phyloP scores from a whole-genome alignment of 2,888 invertebrate genomes.

The Andrena trimmerana region DNA sequence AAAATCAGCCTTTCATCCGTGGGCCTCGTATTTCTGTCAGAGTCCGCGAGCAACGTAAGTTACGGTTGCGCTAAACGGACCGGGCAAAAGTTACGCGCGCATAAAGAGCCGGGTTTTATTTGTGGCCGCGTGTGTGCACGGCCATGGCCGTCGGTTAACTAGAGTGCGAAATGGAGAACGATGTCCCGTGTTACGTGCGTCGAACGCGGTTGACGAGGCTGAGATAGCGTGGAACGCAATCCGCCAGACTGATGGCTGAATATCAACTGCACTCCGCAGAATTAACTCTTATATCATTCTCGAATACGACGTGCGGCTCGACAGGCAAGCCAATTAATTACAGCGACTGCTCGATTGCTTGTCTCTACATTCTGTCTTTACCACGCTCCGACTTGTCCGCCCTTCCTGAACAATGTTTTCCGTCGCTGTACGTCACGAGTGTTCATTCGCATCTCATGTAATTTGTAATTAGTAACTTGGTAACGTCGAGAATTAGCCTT shows the following conservation, averaged over 20 bases:
- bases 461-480: too few species aligned
- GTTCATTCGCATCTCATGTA: not conserved
- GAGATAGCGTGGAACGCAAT: slow-evolving; percentile 40
- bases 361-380: slow-evolving; percentile 9
- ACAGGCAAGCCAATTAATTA: slow-evolving; percentile 76
- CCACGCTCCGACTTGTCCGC: not conserved
- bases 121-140: slow-evolving; percentile 1
- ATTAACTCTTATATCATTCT: slow-evolving; percentile 78
- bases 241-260: slow-evolving; percentile 55
- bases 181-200: slow-evolving; percentile 26
- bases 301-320: slow-evolving; percentile 56
- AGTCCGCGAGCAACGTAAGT: slow-evolving; percentile 7
- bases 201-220: slow-evolving; percentile 46
- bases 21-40: slow-evolving; percentile 20
- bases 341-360: slow-evolving; percentile 30
- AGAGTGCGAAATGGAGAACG: slow-evolving; percentile 23
- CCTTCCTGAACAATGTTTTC: not conserved
- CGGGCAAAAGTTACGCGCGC: slow-evolving; percentile 21
- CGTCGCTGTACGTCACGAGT: not conserved
- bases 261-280: slow-evolving; percentile 75
- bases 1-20: slow-evolving; percentile 16
- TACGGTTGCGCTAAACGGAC: slow-evolving; percentile 10
- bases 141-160: slow-evolving; percentile 10
- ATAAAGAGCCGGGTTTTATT: slow-evolving; percentile 40
- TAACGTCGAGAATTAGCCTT: too few species aligned